Base-by-base conservation (phyloP, 1,140 invertebrate genomes). In the Oscheius sp. region DNA sequence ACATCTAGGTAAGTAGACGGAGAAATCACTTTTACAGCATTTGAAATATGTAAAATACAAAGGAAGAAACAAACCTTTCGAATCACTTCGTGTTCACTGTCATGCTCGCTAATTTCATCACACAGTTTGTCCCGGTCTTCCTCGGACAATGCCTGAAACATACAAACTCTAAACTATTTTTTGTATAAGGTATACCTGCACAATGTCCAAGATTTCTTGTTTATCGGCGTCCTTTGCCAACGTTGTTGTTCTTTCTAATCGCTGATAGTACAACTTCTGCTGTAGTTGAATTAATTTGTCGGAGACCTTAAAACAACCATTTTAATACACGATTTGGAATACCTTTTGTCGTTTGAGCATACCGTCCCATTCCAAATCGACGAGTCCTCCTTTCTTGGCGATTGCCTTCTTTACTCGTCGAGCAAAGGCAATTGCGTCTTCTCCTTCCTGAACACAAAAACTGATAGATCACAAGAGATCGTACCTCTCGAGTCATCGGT, bases 401-500 rank as follows among this genome's bases (percentile, higher is more conserved):
- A 88, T 88, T 61, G 80, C 79, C 45, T 81, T 76, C 75, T 88
- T 88, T 18, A 88, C 86, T 72, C 87, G 76, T 68, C 84, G 84
- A 23, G 87, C 87, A 84, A 88, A 88, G n/a, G 79, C 73, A 7
- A 87, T 85, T 38, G 86, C 84, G 77, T 81, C 79, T 77, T 88
- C 87, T 59, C 79, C 82, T 55, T 85, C 85, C 85, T 86, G 65
- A 4, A 79, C 7, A 68, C 32, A 2, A 23, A 59, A 7, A 10
- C 31, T 32, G 13, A 67, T 15, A 63, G 18, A 65, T 67, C 45
- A 10, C 1, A n/a, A 18, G 4, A n/a, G 20, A 64, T 23, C 28
- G 28, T 67, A 73, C 52, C 71, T n/a, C 23, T 7, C 72, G 62
- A 26, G 62, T 63, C 93, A 97, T 95, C 2, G 95, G 92, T 31